Percentiles rank a stretch among this genome's conserved stretches.
phyloP scores from a whole-genome alignment of 2,113 vertebrate genomes.

The Corydoras maculifer region DNA sequence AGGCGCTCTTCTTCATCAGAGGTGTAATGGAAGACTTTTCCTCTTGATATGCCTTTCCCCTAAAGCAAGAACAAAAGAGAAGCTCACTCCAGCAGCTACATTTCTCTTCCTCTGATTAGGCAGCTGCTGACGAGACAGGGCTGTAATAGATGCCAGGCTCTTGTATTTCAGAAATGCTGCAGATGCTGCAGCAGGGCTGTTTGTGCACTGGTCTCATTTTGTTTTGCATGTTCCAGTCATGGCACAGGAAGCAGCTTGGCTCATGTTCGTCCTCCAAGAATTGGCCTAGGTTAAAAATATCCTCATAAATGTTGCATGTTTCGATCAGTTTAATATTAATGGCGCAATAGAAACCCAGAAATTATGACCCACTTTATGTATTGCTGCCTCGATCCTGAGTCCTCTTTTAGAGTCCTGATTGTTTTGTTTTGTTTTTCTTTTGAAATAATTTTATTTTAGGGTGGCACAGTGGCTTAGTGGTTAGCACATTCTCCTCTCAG shows the following conservation, averaged over 20 bases:
- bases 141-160: slow-evolving; percentile 4
- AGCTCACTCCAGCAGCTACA: not conserved
- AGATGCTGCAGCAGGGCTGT: slow-evolving; percentile 6
- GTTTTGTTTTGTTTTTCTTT: no score
- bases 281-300: slow-evolving; percentile 55
- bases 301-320: slow-evolving; percentile 59
- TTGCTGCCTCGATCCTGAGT: no score
- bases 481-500: no score
- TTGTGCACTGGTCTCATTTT: not conserved
- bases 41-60: not conserved
- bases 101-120: not conserved
- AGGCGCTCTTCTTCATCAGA: not conserved
- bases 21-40: not conserved
- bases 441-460: no score
- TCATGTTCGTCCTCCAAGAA: slow-evolving; percentile 41
- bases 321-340: slow-evolving; percentile 66
- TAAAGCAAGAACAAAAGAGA: not conserved
- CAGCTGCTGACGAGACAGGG: not conserved
- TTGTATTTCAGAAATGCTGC: slow-evolving; percentile 15
- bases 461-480: no score
- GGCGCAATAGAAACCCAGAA: slow-evolving; percentile 63
- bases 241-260: slow-evolving; percentile 39
- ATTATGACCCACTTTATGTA: slow-evolving; percentile 42
- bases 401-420: no score
- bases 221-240: slow-evolving; percentile 15